Percentiles rank a stretch among this genome's conserved stretches.
These are phyloP conservation scores for Litoditis marina DNA, from an alignment of 2,888 invertebrate species.

Conservation along the genomic window DNA sequence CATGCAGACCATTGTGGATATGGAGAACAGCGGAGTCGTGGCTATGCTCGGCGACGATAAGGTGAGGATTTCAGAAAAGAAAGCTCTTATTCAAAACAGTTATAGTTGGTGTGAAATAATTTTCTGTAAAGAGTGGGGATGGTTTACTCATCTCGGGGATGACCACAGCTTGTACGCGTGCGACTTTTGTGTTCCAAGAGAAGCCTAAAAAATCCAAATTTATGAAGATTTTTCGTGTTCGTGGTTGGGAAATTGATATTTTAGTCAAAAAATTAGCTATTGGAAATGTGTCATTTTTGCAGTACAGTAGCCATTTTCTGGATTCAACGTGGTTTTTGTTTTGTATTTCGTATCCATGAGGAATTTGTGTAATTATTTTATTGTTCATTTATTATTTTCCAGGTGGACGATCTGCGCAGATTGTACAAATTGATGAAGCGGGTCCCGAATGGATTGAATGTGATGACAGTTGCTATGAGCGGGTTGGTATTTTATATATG, in stretches of 20 bases:
- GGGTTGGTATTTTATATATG: slow-evolving; percentile 64
- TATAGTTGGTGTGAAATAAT: too few species aligned
- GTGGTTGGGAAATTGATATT: too few species aligned
- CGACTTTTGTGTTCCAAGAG: too few species aligned
- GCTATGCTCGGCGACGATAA: slow-evolving; percentile 91
- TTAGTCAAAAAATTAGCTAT: too few species aligned
- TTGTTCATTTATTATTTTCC: not conserved
- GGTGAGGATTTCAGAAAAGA: slow-evolving; percentile 15
- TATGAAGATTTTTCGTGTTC: too few species aligned
- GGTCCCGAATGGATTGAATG: slow-evolving; percentile 86
- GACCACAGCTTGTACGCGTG: too few species aligned
- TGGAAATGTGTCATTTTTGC: too few species aligned
- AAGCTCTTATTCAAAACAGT: too few species aligned
- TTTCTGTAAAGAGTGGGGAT: too few species aligned
- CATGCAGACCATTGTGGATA: slow-evolving; percentile 94
- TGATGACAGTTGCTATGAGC: slow-evolving; percentile 86
- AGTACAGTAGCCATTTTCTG: too few species aligned
- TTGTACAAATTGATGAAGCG: slow-evolving; percentile 95
- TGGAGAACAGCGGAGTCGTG: slow-evolving; percentile 99
- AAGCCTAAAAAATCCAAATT: too few species aligned
- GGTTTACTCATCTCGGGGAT: too few species aligned
- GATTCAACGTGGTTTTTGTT: not conserved
- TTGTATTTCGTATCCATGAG: not conserved
- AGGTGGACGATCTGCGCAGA: slow-evolving; percentile 77
- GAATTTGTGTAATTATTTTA: not conserved